phyloP scores from a whole-genome alignment of 2,113 vertebrate species.

The Chaetorhynchus papuensis region DNA sequence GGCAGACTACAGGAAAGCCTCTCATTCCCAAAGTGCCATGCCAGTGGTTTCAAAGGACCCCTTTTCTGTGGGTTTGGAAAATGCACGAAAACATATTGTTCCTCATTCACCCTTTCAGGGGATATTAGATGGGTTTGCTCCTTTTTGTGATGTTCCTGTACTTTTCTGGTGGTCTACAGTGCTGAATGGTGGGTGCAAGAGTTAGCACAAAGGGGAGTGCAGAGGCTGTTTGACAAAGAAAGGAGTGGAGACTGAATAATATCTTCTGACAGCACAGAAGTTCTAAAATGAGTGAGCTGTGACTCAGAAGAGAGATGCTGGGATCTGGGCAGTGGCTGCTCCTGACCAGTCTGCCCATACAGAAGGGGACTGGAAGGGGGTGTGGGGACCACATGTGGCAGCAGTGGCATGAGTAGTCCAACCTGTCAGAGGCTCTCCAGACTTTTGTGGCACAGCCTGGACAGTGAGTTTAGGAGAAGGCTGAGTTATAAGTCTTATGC shows the following conservation, averaged over 20 bases:
- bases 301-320: background rate
- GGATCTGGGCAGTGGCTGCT: background rate
- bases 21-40: background rate
- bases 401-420: background rate
- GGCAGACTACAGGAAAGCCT: background rate
- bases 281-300: background rate
- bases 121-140: background rate
- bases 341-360: background rate
- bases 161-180: background rate
- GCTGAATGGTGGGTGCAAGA: background rate
- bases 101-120: background rate
- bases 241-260: background rate
- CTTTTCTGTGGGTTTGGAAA: background rate
- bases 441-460: background rate
- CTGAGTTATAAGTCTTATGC: background rate
- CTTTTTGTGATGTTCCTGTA: background rate
- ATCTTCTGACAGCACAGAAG: background rate
- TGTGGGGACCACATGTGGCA: background rate
- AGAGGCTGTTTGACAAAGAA: background rate
- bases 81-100: background rate
- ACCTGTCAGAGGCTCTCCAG: background rate
- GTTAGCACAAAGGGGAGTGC: background rate
- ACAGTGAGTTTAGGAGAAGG: background rate
- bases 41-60: background rate
- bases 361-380: background rate